Conservation (phyloP, 2,113 vertebrate species). For the Phaethon lepturus region DNA sequence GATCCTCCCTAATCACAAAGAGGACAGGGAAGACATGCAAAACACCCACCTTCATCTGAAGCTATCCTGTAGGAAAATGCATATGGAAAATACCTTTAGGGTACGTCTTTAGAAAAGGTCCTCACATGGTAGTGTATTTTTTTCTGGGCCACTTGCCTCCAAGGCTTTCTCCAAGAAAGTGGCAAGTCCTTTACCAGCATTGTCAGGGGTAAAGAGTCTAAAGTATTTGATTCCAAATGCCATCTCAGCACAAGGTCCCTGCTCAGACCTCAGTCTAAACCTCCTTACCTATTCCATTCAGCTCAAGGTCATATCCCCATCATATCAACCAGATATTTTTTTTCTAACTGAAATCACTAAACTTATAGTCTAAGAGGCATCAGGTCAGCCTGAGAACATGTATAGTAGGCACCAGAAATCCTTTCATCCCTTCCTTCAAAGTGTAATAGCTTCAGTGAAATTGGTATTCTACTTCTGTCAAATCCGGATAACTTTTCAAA, state of each 20-base stretch:
- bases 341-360: neutral
- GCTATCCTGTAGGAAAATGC: neutral
- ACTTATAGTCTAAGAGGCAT: neutral
- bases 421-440: neutral
- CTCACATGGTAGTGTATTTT: neutral
- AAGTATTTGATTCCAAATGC: neutral
- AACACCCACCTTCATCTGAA: neutral
- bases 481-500: neutral
- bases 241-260: neutral
- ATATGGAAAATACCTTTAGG: neutral
- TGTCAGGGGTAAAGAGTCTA: neutral
- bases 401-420: neutral
- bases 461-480: neutral
- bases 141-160: neutral
- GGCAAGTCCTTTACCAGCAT: neutral
- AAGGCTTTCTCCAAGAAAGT: neutral
- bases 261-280: neutral
- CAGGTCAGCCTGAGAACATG: neutral
- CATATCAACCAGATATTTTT: neutral
- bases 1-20: neutral
- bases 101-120: neutral
- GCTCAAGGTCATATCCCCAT: neutral
- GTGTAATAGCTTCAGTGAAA: neutral
- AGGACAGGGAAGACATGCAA: neutral
- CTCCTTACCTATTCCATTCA: neutral